Base-by-base conservation (phyloP, 1,140 invertebrate species). In the Brachionus paranguensis region DNA sequence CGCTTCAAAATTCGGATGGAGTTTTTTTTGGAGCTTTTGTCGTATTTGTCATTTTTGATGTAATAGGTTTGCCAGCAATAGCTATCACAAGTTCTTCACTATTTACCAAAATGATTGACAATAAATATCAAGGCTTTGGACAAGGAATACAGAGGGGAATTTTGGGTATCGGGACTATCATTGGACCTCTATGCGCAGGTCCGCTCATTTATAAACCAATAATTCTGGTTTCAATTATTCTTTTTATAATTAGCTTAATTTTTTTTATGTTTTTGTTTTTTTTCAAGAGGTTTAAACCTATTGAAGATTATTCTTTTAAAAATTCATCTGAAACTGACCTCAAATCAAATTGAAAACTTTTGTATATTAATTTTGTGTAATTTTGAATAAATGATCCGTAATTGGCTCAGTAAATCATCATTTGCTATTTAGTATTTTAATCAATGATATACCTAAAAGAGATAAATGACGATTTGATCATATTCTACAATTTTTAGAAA, bases 141-240 rank as follows among this genome's bases (percentile, higher is more conserved):
- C 83, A 84, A 84, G 83, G 83, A 37, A 84, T 84, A 37, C 83
- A 84, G 60, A 50, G 83, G 24, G 65, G 45, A 14, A 27, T 84
- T 53, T 17, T 84, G 4, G 83, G 68, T 3, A 60, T 84, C 8
- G 83, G 68, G 20, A 84, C 68, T 3, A 84, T 84, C 3, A 27
- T 64, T 33, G 83, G 83, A 24, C 83, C 83, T 10, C 17, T 84
- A 65, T 84, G 33, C 10, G 70, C 68, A 37, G 65, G 65, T 27
- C 29, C 68, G 2, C 53, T 84, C 0, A 47, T 81, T 45, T 64
- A 81, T 12, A 45, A 43, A 41, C 78, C 78, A 33, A 10, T 81
- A n/a, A 10, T 64, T 14, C 45, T 81, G 20, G 41, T 81, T 20
- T 27, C 53, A 47, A 43, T 81, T 24, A 81, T 55, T 37, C 41